Percentiles rank a stretch among this genome's conserved stretches.
phyloP scores from a whole-genome alignment of 1,140 invertebrate genomes.

The Drosophila ananassae region DNA sequence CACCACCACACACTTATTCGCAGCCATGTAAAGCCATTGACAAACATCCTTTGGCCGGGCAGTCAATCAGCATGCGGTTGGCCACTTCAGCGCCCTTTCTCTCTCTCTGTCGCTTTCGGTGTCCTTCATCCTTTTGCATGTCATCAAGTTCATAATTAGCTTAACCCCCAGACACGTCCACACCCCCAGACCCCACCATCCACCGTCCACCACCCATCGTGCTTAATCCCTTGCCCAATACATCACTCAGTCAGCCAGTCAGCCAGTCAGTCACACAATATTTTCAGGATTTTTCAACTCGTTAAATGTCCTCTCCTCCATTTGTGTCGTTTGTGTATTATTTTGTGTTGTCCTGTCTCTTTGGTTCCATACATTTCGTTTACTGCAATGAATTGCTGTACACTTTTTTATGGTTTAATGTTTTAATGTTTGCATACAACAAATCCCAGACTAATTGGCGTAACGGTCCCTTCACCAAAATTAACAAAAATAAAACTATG shows the following conservation, averaged over 20 bases:
- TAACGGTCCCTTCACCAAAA: conserved; percentile 77
- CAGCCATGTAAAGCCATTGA: conserved; percentile 43
- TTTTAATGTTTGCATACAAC: conserved; percentile 25
- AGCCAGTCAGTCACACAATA: conserved; percentile 59
- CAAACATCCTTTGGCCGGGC: conserved; percentile 34
- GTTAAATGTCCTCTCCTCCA: conserved; percentile 31
- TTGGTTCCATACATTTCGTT: conserved; percentile 28
- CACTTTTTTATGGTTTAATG: conserved; percentile 45
- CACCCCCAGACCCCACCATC: not conserved
- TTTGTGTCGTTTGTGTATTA: conserved; percentile 21
- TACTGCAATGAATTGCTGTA: conserved; percentile 46
- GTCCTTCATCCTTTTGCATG: conserved; percentile 53
- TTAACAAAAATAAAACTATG: conserved; percentile 23
- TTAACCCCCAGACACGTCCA: conserved; percentile 19
- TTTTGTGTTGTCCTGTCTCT: conserved; percentile 4
- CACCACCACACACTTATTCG: conserved; percentile 2
- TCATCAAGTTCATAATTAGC: conserved; percentile 75
- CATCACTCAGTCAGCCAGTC: conserved; percentile 55
- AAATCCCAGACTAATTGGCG: conserved; percentile 75
- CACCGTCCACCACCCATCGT: conserved; percentile 6
- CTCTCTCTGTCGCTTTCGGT: not conserved
- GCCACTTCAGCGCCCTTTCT: conserved; percentile 36
- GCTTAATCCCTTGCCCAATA: conserved; percentile 45
- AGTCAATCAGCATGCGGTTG: conserved; percentile 41
- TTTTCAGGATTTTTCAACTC: conserved; percentile 57